Evolutionary conservation across 2,888 invertebrate species (phyloP), one percentile per base, ranked within the genome.

Genomic region (Parthenolecanium corni): DNA sequence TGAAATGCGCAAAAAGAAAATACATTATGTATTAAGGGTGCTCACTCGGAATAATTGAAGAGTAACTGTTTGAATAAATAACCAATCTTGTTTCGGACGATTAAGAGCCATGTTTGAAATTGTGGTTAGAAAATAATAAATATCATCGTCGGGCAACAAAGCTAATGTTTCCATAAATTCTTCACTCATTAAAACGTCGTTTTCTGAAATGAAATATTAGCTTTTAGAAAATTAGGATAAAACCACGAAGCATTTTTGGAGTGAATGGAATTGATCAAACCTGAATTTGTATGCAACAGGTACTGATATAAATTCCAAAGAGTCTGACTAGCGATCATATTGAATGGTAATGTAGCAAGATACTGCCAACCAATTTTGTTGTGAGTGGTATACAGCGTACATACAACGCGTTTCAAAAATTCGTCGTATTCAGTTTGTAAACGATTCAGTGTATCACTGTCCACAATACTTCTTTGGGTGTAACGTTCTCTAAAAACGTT

Each of bases 361-460:
- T 87, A 89, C 72, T 89, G 88, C 85, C 88, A 86, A 2, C 86
- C 83, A 9, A 86, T 85, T 65, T 85, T 76, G 70, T 83, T 82
- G 52, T 83, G 81, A 0, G 85, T 83, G 2, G 81, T 79, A 70
- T 85, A 84, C 64, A 89, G 80, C 67, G 80, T 82, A 64, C 80
- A 77, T 38, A 83, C 82, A 1, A 86, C 82, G 58, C 83, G 77
- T 36, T 84, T 71, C 64, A 89, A 80, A 67, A 89, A 81, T 5
- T 82, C 79, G 72, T 89, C 86, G 70, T 84, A 83, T 72, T 89
- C 88, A 6, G 81, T 75, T 72, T 84, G 82, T 40, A 86, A 76
- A 65, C 82, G 77, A 65, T 77, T 72, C 52, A 80, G 71, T 71
- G 80, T 47, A 51, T 53, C 66, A 5, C 52, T 64, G 63, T 69